Evolutionary conservation across 2,888 invertebrate genomes (phyloP), one percentile per base, ranked within the genome.

Genomic region (Rhagophthalmus giganteus): DNA sequence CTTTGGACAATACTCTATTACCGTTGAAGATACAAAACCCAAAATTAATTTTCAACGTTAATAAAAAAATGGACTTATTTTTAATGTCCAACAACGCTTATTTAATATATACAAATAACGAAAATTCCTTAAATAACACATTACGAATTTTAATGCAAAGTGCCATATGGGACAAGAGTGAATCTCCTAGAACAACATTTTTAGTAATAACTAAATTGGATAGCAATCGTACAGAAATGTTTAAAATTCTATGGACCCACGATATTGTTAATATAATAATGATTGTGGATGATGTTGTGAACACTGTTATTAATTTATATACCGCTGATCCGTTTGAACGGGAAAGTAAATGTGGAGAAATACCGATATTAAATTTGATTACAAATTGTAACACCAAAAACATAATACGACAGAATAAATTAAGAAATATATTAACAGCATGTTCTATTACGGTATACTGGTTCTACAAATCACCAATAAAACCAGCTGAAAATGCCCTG

Each of bases 1-100:
- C n/a, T n/a, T n/a, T n/a, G n/a, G n/a, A n/a, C n/a, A n/a, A n/a
- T n/a, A n/a, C n/a, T n/a, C n/a, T n/a, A n/a, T n/a, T n/a, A n/a
- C n/a, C n/a, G n/a, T n/a, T n/a, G n/a, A n/a, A n/a, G n/a, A n/a
- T n/a, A n/a, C n/a, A n/a, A n/a, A n/a, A n/a, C n/a, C n/a, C n/a
- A n/a, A n/a, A n/a, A n/a, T n/a, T n/a, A n/a, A n/a, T n/a, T n/a
- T n/a, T n/a, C n/a, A n/a, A n/a, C n/a, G n/a, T n/a, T n/a, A n/a
- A n/a, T n/a, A n/a, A n/a, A n/a, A n/a, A n/a, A n/a, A n/a, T n/a
- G n/a, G n/a, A n/a, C n/a, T n/a, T n/a, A n/a, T n/a, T n/a, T n/a
- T n/a, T n/a, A n/a, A n/a, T n/a, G 14, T 33, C 16, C 9, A 16
- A 39, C 10, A 30, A 30, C 7, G 30, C 44, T 50, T 53, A 34